Evolutionary conservation across 2,113 vertebrate genomes (phyloP), one percentile per base, ranked within the genome.

Genomic region (Dunckerocampus dactyliophorus): DNA sequence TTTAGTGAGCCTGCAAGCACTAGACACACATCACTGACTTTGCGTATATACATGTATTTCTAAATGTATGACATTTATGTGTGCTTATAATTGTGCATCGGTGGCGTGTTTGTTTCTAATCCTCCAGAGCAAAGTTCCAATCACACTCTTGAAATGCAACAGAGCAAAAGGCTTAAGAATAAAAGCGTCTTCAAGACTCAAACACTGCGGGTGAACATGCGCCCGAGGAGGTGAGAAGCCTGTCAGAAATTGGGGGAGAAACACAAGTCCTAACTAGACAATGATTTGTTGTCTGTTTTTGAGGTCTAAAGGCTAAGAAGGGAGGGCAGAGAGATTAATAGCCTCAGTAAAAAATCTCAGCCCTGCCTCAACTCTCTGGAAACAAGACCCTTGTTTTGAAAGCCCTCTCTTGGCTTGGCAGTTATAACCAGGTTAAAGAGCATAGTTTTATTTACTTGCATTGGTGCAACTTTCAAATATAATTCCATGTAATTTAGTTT

Each of bases 281-380:
- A 78, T 81, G 70, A 82, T 82, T 81, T 72, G 59, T n/a, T 68
- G 73, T 70, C 72, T 64, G 31, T 34, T 53, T 67, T 48, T 16
- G 51, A 67, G 82, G 82, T 87, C 74, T 77, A 81, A 79, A 86
- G 79, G 81, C 76, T 83, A 79, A 81, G 65, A 71, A 62, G 63
- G 24, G 57, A 74, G 72, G 77, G 72, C 76, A 74, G 55, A 60
- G 65, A 78, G 83, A 79, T 77, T 74, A 87, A 81, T 46, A 51
- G 76, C 67, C 60, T 2, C 43, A 79, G 53, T 55, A 55, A 62
- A 75, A 80, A 63, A 68, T 45, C 47, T 67, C 52, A 65, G 58
- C 49, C 20, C 43, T 10, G 42, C 56, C 45, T 58, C 16, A 60
- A 58, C 47, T 46, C 53, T 65, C 16, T 49, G 49, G 45, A 62